Evolutionary conservation across 2,797 vertebrate genomes (phyloP).

Genomic region (Oreochromis mossambicus): DNA sequence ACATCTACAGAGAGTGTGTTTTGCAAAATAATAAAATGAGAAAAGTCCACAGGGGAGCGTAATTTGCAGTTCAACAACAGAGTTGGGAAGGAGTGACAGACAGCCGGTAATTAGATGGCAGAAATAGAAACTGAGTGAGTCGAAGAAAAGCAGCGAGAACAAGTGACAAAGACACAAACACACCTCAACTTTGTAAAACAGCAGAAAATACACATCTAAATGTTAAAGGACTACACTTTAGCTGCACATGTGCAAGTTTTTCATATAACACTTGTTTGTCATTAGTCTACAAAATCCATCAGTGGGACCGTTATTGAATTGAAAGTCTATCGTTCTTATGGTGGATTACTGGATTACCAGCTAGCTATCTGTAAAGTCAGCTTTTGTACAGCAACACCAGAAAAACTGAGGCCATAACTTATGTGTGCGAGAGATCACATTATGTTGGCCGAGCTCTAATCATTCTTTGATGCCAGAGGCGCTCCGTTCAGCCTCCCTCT

Average conservation of each 20-base stretch:
- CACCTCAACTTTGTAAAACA: neutral
- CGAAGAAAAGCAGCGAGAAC: neutral
- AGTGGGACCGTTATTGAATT: conserved; percentile 26
- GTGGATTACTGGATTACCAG: conserved; percentile 47
- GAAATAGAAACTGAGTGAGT: conserved; percentile 45
- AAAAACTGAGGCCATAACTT: conserved; percentile 41
- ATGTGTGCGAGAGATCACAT: conserved; percentile 50
- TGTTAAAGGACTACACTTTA: neutral
- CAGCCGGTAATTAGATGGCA: conserved; percentile 38
- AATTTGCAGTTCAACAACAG: conserved; percentile 2
- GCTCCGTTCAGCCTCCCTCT: conserved; percentile 31
- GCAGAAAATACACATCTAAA: conserved; percentile 14
- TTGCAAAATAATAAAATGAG: neutral
- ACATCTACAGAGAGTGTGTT: neutral
- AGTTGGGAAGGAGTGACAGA: conserved; percentile 15
- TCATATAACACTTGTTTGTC: neutral
- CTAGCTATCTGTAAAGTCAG: conserved; percentile 48
- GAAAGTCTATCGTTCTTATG: conserved; percentile 13
- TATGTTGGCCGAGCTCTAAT: conserved; percentile 54
- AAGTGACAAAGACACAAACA: neutral
- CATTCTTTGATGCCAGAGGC: conserved; percentile 55
- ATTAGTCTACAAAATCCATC: conserved; percentile 14
- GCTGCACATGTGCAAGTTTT: neutral
- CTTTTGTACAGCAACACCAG: conserved; percentile 33
- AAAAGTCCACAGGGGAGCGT: conserved; percentile 7